Percentiles rank a stretch among this genome's conserved stretches.
These are phyloP conservation scores for Decapterus maruadsi DNA, from an alignment of 2,797 vertebrate species.

Conservation along the genomic window DNA sequence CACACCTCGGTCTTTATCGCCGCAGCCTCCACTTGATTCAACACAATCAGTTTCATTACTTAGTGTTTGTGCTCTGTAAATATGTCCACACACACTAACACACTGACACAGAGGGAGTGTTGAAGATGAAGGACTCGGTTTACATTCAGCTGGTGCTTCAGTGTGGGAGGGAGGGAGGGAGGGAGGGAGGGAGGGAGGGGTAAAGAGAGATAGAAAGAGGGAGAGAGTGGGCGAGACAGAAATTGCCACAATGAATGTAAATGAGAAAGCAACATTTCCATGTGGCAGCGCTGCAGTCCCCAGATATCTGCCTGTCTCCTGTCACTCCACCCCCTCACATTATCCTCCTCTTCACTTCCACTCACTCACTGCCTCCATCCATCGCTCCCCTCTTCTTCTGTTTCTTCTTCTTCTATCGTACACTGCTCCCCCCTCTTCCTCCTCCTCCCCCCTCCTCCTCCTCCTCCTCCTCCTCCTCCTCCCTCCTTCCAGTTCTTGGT, in stretches of 20 bases:
- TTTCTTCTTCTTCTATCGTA: neutral
- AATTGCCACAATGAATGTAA: conserved; percentile 48
- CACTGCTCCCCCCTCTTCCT: conserved; percentile 8
- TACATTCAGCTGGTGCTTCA: conserved; percentile 13
- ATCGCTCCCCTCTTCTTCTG: conserved; percentile 15
- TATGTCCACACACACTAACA: neutral
- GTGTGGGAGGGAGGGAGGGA: conserved; percentile 5
- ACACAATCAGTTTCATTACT: neutral
- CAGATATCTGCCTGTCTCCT: conserved; percentile 33
- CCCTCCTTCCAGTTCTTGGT: conserved; percentile 30
- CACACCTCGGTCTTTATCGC: neutral
- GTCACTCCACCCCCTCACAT: conserved; percentile 47
- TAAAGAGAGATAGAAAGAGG: neutral
- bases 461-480: neutral
- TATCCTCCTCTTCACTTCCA: conserved; percentile 29
- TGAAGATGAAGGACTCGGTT: neutral
- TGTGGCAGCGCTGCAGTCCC: conserved; percentile 30
- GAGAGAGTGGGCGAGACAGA: conserved; percentile 8
- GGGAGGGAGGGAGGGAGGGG: neutral
- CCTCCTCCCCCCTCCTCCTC: conserved; percentile 3
- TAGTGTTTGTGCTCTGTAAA: neutral
- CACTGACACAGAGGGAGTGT: neutral
- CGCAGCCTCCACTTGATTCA: too few species aligned
- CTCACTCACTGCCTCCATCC: conserved; percentile 23
- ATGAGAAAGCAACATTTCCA: conserved; percentile 38